These are phyloP conservation scores for Rhinatrema bivittatum DNA, from an alignment of 2,797 vertebrate species.

Conservation along the genomic window DNA sequence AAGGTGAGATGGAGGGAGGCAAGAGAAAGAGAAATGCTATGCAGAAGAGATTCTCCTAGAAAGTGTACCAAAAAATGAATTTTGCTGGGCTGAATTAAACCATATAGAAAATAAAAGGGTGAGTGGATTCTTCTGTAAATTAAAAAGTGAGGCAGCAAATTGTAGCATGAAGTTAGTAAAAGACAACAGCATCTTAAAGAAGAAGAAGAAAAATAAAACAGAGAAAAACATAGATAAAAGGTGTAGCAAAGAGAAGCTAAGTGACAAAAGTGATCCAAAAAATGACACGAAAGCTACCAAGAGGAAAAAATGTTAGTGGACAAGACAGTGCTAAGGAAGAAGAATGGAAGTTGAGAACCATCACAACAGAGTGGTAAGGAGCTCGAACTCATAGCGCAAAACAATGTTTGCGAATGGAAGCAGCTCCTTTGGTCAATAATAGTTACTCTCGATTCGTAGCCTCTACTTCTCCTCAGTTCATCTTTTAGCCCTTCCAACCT, in stretches of 20 bases:
- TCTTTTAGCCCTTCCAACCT: conserved; percentile 99
- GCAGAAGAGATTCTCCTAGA: conserved; percentile 37
- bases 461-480: conserved; percentile 96
- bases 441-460: conserved; percentile 99
- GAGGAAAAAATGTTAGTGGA: conserved; percentile 67
- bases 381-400: conserved; percentile 73
- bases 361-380: conserved; percentile 70
- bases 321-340: conserved; percentile 71
- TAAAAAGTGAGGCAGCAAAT: conserved; percentile 47
- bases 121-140: conserved; percentile 50
- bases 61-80: conserved; percentile 41
- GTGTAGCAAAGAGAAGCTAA: conserved; percentile 52
- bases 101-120: conserved; percentile 40
- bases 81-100: conserved; percentile 51
- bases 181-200: conserved; percentile 45
- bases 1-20: conserved; percentile 2
- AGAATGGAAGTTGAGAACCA: conserved; percentile 69
- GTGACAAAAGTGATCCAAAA: conserved; percentile 58
- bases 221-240: conserved; percentile 45
- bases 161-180: conserved; percentile 53
- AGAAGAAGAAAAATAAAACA: conserved; percentile 35
- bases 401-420: conserved; percentile 75
- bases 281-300: conserved; percentile 66
- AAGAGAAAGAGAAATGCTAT: conserved; percentile 19
- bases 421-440: conserved; percentile 80